phyloP scores from a whole-genome alignment of 2,113 vertebrate genomes.

The Coptodon rendalli region DNA sequence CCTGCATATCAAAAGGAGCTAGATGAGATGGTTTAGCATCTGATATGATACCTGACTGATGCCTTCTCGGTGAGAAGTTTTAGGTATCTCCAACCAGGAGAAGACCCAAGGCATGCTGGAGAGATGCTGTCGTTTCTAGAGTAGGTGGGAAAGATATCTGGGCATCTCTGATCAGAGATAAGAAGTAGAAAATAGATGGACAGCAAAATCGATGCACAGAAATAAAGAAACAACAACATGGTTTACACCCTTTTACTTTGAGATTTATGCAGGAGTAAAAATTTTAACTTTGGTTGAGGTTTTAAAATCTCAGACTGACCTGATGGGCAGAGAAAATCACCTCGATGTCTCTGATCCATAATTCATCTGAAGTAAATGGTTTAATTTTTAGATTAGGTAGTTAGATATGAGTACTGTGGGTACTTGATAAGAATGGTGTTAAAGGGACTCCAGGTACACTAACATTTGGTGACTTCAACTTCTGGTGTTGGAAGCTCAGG shows the following conservation, averaged over 20 bases:
- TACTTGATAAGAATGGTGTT: neutral
- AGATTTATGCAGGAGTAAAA: neutral
- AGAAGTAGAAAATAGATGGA: neutral
- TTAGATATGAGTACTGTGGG: neutral
- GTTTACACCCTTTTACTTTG: neutral
- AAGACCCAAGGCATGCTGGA: neutral
- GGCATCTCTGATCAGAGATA: neutral
- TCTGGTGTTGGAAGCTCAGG: neutral
- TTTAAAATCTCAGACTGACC: neutral
- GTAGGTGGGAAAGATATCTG: neutral
- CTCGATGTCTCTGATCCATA: neutral
- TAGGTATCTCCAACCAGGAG: fast-evolving
- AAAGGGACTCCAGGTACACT: neutral
- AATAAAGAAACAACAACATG: neutral
- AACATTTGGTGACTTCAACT: neutral
- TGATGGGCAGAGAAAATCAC: neutral
- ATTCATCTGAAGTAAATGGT: neutral
- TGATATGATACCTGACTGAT: neutral
- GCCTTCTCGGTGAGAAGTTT: neutral
- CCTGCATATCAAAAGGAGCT: neutral
- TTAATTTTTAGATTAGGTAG: neutral
- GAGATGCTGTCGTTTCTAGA: neutral
- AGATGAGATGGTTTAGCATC: neutral
- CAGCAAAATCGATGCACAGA: neutral
- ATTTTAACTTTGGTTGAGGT: neutral